These are phyloP conservation scores for Gila robusta DNA, from an alignment of 2,797 vertebrate genomes.

Conservation along the genomic window DNA sequence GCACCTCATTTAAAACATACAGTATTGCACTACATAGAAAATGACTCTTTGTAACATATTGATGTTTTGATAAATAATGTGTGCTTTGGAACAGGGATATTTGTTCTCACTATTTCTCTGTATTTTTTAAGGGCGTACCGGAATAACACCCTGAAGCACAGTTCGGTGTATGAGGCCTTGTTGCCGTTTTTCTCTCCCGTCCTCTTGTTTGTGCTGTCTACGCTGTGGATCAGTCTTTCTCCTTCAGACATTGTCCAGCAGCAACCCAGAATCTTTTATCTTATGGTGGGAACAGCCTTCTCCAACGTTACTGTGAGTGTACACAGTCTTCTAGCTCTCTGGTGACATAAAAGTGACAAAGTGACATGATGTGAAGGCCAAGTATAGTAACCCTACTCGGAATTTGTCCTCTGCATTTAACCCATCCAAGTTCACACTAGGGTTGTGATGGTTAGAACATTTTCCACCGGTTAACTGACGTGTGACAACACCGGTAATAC, in stretches of 20 bases:
- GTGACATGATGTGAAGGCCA: too few relatives aligned
- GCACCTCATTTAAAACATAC: neutral
- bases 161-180: conserved; percentile 87
- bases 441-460: too few relatives aligned
- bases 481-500: too few relatives aligned
- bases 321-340: neutral
- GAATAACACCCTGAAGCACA: conserved; percentile 89
- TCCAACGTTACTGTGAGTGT: conserved; percentile 94
- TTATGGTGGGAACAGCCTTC: conserved; percentile 97
- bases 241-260: conserved; percentile 85
- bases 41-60: neutral
- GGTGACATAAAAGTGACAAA: neutral
- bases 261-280: conserved; percentile 92
- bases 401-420: too few relatives aligned
- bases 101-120: neutral
- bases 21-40: neutral
- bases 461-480: too few relatives aligned
- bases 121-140: conserved; percentile 82
- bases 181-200: conserved; percentile 92
- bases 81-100: neutral
- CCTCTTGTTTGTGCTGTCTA: conserved; percentile 89
- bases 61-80: conserved; percentile 2
- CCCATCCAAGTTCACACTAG: too few relatives aligned
- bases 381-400: too few relatives aligned
- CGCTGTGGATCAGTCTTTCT: conserved; percentile 86